Evolutionary conservation across 2,113 vertebrate genomes (phyloP).

Genomic region (Aldabrachelys gigantea): DNA sequence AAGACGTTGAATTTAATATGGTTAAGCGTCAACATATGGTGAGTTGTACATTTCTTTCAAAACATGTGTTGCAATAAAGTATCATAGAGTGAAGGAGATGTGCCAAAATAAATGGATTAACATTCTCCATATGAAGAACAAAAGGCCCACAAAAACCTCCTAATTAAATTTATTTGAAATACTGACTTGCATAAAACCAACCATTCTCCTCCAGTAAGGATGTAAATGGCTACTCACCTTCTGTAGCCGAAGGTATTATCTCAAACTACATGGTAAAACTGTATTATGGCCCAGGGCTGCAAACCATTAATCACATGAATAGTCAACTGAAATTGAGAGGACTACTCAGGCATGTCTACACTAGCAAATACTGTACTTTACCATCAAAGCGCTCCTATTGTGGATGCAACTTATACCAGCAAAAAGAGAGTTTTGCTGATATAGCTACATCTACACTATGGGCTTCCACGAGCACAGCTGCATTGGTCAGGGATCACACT

Average conservation of each 20-base stretch:
- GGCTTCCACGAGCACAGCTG: background rate
- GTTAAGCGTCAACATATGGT: background rate
- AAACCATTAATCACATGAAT: background rate
- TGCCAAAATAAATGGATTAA: constrained; percentile 53
- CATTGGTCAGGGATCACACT: background rate
- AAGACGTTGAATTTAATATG: constrained; percentile 30
- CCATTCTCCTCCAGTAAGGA: constrained; percentile 31
- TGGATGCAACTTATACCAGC: background rate
- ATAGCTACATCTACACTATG: background rate
- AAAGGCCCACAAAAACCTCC: constrained; percentile 6
- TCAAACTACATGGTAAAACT: background rate
- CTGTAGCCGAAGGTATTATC: constrained; percentile 34
- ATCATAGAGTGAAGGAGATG: background rate
- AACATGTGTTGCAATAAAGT: background rate
- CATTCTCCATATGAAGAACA: constrained; percentile 16
- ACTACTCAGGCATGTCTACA: background rate
- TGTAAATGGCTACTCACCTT: constrained; percentile 13
- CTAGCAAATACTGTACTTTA: accelerated
- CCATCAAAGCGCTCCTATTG: background rate
- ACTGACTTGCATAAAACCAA: constrained; percentile 23
- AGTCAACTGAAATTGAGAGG: background rate
- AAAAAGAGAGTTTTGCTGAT: accelerated
- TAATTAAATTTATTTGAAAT: constrained; percentile 52
- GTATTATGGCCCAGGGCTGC: background rate
- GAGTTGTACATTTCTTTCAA: background rate